phyloP scores from a whole-genome alignment of 2,797 vertebrate genomes.

The Babyrousa celebensis region DNA sequence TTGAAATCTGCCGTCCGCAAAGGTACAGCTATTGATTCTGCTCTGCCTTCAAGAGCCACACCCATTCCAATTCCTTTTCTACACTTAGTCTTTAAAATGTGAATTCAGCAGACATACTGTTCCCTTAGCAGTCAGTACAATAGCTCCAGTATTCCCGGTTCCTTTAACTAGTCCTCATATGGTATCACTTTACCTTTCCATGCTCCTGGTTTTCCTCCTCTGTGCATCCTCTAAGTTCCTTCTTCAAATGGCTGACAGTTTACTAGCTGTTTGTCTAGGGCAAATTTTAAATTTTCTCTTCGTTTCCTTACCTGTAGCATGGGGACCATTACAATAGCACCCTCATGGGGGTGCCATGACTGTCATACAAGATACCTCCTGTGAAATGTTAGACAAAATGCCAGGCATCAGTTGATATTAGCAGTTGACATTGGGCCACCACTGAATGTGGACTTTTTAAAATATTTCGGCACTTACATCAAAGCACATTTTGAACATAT shows the following conservation, averaged over 20 bases:
- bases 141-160: not conserved
- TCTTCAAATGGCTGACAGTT: not conserved
- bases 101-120: too few relatives aligned
- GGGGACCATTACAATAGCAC: not conserved
- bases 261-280: not conserved
- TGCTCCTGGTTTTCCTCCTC: conserved; percentile 8
- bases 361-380: not conserved
- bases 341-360: not conserved
- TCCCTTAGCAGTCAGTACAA: not conserved
- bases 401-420: not conserved
- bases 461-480: not conserved
- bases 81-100: not conserved
- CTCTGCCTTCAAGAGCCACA: not conserved
- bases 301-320: not conserved
- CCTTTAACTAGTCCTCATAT: not conserved
- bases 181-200: not conserved
- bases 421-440: not conserved
- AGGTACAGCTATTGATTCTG: not conserved
- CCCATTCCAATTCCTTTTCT: not conserved
- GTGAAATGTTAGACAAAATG: not conserved
- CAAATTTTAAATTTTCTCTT: not conserved
- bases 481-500: not conserved
- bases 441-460: not conserved
- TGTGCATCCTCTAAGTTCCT: not conserved
- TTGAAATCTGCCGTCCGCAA: not conserved